Evolutionary conservation across 2,888 invertebrate genomes (phyloP).

Genomic region (Diogma glabrata): DNA sequence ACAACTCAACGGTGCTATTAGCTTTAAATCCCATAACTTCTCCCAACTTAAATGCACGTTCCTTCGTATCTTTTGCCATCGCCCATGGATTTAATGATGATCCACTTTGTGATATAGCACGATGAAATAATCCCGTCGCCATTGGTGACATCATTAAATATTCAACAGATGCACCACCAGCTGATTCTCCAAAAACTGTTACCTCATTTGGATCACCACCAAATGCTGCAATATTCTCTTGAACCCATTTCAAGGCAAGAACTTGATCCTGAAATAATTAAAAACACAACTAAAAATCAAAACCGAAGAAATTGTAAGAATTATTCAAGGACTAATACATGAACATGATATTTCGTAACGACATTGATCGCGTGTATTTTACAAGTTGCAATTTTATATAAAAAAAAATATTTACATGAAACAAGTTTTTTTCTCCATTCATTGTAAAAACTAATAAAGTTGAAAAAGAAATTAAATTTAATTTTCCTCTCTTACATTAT

Average conservation of each 20-base stretch:
- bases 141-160: slow-evolving; percentile 44
- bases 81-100: slow-evolving; percentile 51
- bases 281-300: not conserved
- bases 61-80: slow-evolving; percentile 39
- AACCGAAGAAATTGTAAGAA: not conserved
- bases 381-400: no score
- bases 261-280: slow-evolving; percentile 41
- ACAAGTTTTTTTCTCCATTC: no score
- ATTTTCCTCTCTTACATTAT: no score
- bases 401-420: no score
- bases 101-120: slow-evolving; percentile 50
- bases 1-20: slow-evolving; percentile 44
- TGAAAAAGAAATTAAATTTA: not conserved
- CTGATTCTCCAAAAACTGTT: slow-evolving; percentile 50
- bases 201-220: slow-evolving; percentile 46
- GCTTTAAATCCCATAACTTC: slow-evolving; percentile 44
- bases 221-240: slow-evolving; percentile 46
- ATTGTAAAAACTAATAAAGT: not conserved
- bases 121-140: slow-evolving; percentile 48
- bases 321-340: not conserved
- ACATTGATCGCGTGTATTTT: no score
- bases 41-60: slow-evolving; percentile 44
- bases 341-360: not conserved
- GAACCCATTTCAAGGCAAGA: slow-evolving; percentile 48
- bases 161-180: slow-evolving; percentile 48